Evolutionary conservation across 2,797 vertebrate species (phyloP).

Genomic region (Acipenser ruthenus): DNA sequence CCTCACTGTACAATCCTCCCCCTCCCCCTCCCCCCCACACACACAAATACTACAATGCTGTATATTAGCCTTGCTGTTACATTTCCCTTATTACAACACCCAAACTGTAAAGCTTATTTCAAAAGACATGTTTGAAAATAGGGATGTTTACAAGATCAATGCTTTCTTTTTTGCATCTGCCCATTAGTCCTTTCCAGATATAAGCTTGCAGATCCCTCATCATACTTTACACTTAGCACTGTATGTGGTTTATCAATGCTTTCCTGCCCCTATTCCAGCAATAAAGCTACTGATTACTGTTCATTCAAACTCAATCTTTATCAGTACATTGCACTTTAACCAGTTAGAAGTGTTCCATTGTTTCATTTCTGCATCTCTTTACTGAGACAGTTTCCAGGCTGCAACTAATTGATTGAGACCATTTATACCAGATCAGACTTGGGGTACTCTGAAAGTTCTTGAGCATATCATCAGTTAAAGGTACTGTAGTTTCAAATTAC

Average conservation of each 20-base stretch:
- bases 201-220: no score
- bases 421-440: not conserved
- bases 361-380: not conserved
- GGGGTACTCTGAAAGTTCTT: not conserved
- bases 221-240: not conserved
- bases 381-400: not conserved
- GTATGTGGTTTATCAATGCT: not conserved
- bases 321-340: not conserved
- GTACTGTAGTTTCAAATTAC: no score
- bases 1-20: no score
- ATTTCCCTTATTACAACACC: no score
- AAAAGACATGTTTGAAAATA: no score
- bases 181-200: no score
- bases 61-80: no score
- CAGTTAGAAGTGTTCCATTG: not conserved
- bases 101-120: no score
- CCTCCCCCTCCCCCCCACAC: no score
- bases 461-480: not conserved
- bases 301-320: not conserved
- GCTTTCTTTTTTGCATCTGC: no score
- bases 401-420: not conserved
- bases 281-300: not conserved
- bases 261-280: not conserved
- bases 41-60: no score
- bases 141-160: no score